Conservation (phyloP, 35 echinoderm and acorn worm genomes). For the Lytechinus pictus region DNA sequence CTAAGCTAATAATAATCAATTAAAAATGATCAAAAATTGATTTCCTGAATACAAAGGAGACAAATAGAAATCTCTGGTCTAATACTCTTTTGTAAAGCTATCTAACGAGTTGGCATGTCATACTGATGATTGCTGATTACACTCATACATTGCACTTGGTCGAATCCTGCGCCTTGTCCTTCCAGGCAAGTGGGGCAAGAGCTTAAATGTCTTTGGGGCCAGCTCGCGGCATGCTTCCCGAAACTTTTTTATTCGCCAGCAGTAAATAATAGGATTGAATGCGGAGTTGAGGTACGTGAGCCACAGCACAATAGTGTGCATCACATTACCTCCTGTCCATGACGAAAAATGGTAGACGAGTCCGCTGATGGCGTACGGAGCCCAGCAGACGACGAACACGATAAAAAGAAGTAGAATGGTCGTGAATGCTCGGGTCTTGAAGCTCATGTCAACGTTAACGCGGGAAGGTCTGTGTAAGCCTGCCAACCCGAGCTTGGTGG, state of each 20-base stretch:
- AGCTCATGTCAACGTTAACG: constrained; percentile 97
- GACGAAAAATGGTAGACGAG: constrained; percentile 56
- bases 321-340: not conserved
- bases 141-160: constrained; percentile 99
- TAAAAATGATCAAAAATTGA: not conserved
- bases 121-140: constrained; percentile 91
- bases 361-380: constrained; percentile 77
- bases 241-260: constrained; percentile 99
- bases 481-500: constrained; percentile 87
- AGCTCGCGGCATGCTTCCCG: constrained; percentile 94
- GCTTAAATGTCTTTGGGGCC: constrained; percentile 81
- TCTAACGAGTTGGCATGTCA: constrained; percentile 9
- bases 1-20: not conserved
- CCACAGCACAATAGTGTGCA: constrained; percentile 77
- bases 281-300: constrained; percentile 94
- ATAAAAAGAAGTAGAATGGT: constrained; percentile 95
- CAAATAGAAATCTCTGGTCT: not conserved
- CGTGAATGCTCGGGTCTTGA: constrained; percentile 97
- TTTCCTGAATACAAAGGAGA: not conserved
- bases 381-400: constrained; percentile 96
- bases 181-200: constrained; percentile 88
- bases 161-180: constrained; percentile 83
- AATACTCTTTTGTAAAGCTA: not conserved
- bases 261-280: constrained; percentile 98
- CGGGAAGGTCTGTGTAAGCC: constrained; percentile 79